Conservation (phyloP, 2,113 vertebrate species). For the Puntigrus tetrazona region DNA sequence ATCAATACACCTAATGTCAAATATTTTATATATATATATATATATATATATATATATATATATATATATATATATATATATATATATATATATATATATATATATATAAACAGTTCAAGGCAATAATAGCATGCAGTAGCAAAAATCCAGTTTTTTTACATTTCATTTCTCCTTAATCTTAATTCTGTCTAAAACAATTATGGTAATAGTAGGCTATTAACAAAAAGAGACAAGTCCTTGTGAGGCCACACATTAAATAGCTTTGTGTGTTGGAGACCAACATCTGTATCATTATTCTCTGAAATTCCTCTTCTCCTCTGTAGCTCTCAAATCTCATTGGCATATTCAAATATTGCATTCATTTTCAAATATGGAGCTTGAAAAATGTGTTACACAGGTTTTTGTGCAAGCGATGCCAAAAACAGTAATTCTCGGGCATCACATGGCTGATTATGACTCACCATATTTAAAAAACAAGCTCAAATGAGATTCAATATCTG, state of each 20-base stretch:
- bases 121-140: not conserved
- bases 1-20: not conserved
- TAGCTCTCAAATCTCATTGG: not conserved
- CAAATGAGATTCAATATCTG: too few species aligned
- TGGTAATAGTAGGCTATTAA: not conserved
- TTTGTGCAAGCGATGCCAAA: too few species aligned
- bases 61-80: not conserved
- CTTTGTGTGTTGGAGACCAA: not conserved
- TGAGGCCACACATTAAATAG: not conserved
- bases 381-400: too few species aligned
- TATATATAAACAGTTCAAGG: not conserved
- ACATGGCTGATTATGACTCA: too few species aligned
- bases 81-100: not conserved
- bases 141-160: not conserved
- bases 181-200: not conserved
- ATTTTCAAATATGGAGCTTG: not conserved
- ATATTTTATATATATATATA: not conserved
- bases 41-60: not conserved
- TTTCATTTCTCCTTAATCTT: not conserved
- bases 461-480: too few species aligned
- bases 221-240: not conserved
- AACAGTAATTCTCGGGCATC: too few species aligned
- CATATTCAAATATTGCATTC: not conserved
- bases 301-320: not conserved
- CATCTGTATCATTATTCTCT: not conserved